phyloP scores from a whole-genome alignment of 2,113 vertebrate genomes.

The Calyptomena viridis region DNA sequence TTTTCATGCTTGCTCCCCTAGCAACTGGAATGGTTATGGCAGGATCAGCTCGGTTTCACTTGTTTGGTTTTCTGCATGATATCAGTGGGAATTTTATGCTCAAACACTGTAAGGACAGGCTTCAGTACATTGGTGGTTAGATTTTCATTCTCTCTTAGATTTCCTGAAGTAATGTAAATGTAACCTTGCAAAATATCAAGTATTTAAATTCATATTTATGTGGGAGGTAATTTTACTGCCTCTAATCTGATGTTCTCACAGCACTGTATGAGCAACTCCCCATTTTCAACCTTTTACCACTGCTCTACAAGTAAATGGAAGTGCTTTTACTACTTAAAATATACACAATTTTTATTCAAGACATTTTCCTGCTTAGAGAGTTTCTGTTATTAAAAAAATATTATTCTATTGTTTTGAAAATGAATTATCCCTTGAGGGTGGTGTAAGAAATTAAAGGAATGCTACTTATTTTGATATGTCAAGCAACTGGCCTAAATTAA shows the following conservation, averaged over 20 bases:
- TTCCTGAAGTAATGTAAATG: slow-evolving; percentile 58
- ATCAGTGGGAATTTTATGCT: not conserved
- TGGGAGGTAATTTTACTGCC: slow-evolving; percentile 53
- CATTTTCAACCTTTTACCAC: slow-evolving; percentile 50
- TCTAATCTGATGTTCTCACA: slow-evolving; percentile 67
- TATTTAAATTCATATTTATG: slow-evolving; percentile 57
- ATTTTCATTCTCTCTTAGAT: slow-evolving; percentile 25
- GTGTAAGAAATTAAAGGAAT: slow-evolving; percentile 50
- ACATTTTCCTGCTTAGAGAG: slow-evolving; percentile 27
- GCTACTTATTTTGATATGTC: slow-evolving; percentile 46
- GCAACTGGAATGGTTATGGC: slow-evolving; percentile 28
- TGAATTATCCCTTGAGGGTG: slow-evolving; percentile 50
- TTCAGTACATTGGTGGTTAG: not conserved
- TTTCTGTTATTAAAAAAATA: slow-evolving; percentile 60
- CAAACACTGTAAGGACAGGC: not conserved
- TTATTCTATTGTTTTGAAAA: slow-evolving; percentile 66
- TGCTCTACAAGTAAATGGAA: slow-evolving; percentile 37
- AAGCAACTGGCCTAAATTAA: slow-evolving; percentile 50
- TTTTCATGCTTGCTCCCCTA: slow-evolving; percentile 14
- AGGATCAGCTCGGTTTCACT: slow-evolving; percentile 22
- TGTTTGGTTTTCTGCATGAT: not conserved
- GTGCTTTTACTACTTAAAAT: slow-evolving; percentile 35
- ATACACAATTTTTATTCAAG: slow-evolving; percentile 44
- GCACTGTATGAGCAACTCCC: slow-evolving; percentile 13
- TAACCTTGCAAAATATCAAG: slow-evolving; percentile 57